Conservation (phyloP, 2,113 vertebrate genomes). For the Notechis scutatus region DNA sequence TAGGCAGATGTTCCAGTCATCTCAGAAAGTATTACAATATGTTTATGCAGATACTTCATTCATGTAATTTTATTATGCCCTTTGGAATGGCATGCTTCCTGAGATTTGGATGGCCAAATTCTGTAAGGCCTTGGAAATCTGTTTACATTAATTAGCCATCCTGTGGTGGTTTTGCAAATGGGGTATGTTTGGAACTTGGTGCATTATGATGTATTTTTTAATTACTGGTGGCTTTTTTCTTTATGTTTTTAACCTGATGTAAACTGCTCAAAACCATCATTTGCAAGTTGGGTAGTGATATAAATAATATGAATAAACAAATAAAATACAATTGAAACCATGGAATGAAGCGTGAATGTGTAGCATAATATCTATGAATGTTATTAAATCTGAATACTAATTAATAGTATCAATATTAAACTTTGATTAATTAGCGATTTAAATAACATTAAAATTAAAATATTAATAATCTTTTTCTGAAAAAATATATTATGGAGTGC, state of each 20-base stretch:
- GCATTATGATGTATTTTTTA: background rate
- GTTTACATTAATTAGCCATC: background rate
- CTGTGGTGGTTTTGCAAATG: background rate
- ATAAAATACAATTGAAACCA: background rate
- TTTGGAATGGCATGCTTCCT: background rate
- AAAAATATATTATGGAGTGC: background rate
- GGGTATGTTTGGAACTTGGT: background rate
- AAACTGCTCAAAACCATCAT: background rate
- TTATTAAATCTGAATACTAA: background rate
- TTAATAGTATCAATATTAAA: background rate
- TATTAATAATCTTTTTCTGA: background rate
- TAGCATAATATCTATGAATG: background rate
- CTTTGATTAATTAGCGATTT: background rate
- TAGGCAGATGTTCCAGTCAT: background rate
- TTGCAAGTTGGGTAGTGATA: background rate
- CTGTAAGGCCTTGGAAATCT: background rate
- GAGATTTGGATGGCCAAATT: background rate
- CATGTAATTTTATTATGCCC: background rate
- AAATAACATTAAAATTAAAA: background rate
- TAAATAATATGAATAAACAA: background rate
- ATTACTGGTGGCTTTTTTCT: background rate
- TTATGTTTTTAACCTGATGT: background rate
- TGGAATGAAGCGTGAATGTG: slow-evolving; percentile 1
- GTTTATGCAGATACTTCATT: background rate
- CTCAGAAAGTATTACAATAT: background rate